Evolutionary conservation across 2,888 invertebrate species (phyloP).

Genomic region (Lithophane ornitopus): DNA sequence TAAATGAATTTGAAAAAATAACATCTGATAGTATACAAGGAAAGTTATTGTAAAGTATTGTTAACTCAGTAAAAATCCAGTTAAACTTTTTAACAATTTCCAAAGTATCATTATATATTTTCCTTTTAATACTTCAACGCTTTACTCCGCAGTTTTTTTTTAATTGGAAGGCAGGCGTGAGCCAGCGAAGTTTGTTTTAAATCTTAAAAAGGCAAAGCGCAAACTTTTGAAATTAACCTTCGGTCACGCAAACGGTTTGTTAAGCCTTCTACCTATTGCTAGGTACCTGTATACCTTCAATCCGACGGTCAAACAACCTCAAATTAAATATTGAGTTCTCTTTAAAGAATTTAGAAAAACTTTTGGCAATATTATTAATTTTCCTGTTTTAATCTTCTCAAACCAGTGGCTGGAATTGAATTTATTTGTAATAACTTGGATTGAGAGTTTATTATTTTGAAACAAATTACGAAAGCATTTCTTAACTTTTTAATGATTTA

Average conservation of each 20-base stretch:
- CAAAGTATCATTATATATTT: conserved; percentile 32
- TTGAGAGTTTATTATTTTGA: conserved; percentile 40
- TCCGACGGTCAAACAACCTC: conserved; percentile 32
- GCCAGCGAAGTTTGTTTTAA: conserved; percentile 44
- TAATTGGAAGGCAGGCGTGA: conserved; percentile 38
- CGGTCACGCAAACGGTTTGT: conserved; percentile 26
- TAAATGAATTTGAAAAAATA: too few relatives aligned
- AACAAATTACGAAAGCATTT: conserved; percentile 39
- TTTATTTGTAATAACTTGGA: conserved; percentile 56
- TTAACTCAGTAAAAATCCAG: neutral
- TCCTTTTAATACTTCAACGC: conserved; percentile 23
- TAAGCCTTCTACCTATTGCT: conserved; percentile 33
- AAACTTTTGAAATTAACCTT: conserved; percentile 57
- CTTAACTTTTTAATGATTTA: conserved; percentile 35
- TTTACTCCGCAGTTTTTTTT: conserved; percentile 14
- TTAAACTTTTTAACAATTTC: conserved; percentile 1
- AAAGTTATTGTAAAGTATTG: neutral
- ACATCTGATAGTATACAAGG: neutral
- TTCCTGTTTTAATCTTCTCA: conserved; percentile 43
- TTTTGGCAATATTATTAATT: conserved; percentile 44
- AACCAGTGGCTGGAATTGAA: conserved; percentile 47
- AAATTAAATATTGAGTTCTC: conserved; percentile 48
- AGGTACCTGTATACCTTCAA: conserved; percentile 27
- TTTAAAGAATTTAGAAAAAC: conserved; percentile 50
- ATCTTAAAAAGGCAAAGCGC: conserved; percentile 50